Evolutionary conservation across 2,888 invertebrate genomes (phyloP).

Genomic region (Pseudanteris insignis): DNA sequence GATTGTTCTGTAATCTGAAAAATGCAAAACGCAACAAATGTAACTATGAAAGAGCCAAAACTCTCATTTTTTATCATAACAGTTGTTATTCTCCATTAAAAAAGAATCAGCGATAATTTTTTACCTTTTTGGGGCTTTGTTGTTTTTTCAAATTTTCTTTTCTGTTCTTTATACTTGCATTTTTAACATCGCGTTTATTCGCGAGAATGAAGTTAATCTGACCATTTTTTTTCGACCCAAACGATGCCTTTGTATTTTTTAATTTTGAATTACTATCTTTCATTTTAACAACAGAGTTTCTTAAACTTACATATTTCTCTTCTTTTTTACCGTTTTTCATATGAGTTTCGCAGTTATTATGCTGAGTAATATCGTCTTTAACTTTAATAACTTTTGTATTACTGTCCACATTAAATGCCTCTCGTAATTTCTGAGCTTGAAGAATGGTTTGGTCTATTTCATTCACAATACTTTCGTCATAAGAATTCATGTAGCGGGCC

Average conservation of each 20-base stretch:
- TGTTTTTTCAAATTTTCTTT: conserved; percentile 19
- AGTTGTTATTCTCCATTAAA: too few species aligned
- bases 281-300: background rate
- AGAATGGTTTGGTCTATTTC: conserved; percentile 56
- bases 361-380: background rate
- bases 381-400: conserved; percentile 2
- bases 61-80: too few species aligned
- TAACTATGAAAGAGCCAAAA: too few species aligned
- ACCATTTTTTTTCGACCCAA: conserved; percentile 20
- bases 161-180: conserved; percentile 24
- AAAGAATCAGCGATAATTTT: too few species aligned
- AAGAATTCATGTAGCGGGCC: conserved; percentile 34
- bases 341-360: conserved; percentile 1
- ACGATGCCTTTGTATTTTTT: background rate
- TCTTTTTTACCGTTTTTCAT: conserved; percentile 11
- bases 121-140: too few species aligned
- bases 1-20: background rate
- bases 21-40: too few species aligned
- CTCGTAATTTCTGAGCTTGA: conserved; percentile 57
- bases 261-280: background rate
- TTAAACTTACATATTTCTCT: background rate
- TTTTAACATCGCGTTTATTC: conserved; percentile 45
- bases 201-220: conserved; percentile 46
- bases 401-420: conserved; percentile 42
- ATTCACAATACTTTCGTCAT: conserved; percentile 54